Conservation (phyloP, 2,113 vertebrate genomes). For the Malurus elegans region DNA sequence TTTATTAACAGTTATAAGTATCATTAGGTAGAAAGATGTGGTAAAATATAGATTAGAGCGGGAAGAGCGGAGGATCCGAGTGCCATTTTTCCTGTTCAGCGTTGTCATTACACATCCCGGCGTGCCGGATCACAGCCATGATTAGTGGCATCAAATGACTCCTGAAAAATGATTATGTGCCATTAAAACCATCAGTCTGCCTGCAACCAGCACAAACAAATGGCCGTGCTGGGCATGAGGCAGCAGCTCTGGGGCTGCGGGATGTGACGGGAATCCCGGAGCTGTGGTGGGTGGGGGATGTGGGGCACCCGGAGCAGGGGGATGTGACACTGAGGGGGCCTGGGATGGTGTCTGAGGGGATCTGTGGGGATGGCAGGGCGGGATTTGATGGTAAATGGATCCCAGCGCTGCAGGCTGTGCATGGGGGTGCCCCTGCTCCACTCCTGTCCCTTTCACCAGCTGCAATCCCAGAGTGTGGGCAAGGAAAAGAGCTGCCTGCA, state of each 20-base stretch:
- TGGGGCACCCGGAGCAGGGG: neutral
- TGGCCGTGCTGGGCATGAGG: slow-evolving; percentile 63
- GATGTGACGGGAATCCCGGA: slow-evolving; percentile 9
- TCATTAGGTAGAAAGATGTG: slow-evolving; percentile 50
- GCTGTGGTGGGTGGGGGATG: rapidly evolving
- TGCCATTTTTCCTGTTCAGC: slow-evolving; percentile 67
- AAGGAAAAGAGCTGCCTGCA: neutral
- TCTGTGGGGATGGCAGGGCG: rapidly evolving
- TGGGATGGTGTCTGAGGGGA: rapidly evolving
- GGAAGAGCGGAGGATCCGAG: slow-evolving; percentile 6
- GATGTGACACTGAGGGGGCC: neutral
- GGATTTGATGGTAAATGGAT: rapidly evolving
- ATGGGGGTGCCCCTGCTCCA: rapidly evolving
- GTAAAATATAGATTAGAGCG: slow-evolving; percentile 62
- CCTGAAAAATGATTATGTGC: slow-evolving; percentile 79
- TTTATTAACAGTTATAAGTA: slow-evolving; percentile 60
- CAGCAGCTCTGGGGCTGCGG: slow-evolving; percentile 36
- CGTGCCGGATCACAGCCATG: slow-evolving; percentile 61
- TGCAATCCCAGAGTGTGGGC: rapidly evolving
- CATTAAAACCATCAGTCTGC: slow-evolving; percentile 79
- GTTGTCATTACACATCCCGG: slow-evolving; percentile 66
- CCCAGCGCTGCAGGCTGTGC: rapidly evolving
- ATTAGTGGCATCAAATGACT: slow-evolving; percentile 79
- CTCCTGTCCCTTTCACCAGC: rapidly evolving
- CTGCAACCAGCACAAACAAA: slow-evolving; percentile 75